Base-by-base conservation (phyloP, 2,888 invertebrate species). In the Sinodicranocentrus sp. region DNA sequence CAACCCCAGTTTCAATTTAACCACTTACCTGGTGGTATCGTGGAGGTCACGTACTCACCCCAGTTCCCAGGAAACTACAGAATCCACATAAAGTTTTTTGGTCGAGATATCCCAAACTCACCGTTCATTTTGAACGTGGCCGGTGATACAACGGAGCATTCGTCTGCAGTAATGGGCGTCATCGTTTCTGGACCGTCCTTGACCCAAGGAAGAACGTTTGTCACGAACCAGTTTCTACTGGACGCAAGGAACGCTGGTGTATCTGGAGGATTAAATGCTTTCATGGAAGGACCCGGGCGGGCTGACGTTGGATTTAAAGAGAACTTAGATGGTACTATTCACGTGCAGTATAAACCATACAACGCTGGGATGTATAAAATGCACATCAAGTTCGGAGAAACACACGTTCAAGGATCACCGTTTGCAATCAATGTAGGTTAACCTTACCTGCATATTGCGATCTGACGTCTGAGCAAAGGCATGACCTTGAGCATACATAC, bases 271-370 rank as follows among this genome's bases (percentile, higher is more conserved):
- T 39, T 88, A 23, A 88, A 88, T 86, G 88, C 87, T 15, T 88
- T 85, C 44, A 88, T 88, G 88, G 88, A 88, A 73, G 87, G 88
- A 13, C 88, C 88, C 26, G 88, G 88, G 21, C 71, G 86, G 65
- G 87, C 87, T 8, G 88, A 88, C 71, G 88, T 88, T 21, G 88
- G 88, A 39, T 88, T 88, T 75, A 88, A 88, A 72, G 88, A 88
- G 72, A 87, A 76, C 71, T 76, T 85, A 21, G 86, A 86, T 48
- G 86, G 87, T 57, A 86, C 87, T 2, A 84, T 88, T 43, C 87
- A 87, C 48, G 87, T 87, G 33, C 88, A 88, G 39, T 88, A 88
- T 70, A 88, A 88, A 65, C 88, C 88, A 3, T 84, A 84, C 15
- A 86, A 87, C 44, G 68, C 84, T n/a, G 88, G 88, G 10, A 67